Percentiles rank a stretch among this genome's conserved stretches.
These are phyloP conservation scores for Volucella inflata DNA, from an alignment of 2,888 invertebrate species.

Conservation along the genomic window DNA sequence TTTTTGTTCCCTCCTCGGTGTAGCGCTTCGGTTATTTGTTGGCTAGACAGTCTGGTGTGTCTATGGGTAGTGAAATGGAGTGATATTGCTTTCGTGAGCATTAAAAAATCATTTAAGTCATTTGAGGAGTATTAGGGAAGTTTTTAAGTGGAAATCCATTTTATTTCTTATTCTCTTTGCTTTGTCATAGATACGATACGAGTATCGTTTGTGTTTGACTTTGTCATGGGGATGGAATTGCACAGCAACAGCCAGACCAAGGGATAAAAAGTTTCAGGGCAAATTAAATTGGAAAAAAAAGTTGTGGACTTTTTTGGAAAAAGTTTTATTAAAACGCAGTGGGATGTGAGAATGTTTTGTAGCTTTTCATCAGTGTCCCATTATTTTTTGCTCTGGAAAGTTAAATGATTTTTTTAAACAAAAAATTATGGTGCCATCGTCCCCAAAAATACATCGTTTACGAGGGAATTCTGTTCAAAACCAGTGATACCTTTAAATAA, in stretches of 20 bases:
- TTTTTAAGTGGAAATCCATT: conserved; percentile 66
- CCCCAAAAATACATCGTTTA: no score
- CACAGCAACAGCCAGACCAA: no score
- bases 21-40: conserved; percentile 33
- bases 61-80: conserved; percentile 28
- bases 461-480: no score
- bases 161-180: conserved; percentile 16
- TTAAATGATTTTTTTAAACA: no score
- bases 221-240: neutral
- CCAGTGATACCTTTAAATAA: no score
- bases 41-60: conserved; percentile 70
- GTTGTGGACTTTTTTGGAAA: no score
- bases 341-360: no score
- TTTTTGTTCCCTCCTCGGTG: neutral
- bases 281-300: conserved; percentile 4
- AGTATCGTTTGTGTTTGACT: neutral
- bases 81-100: conserved; percentile 22
- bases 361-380: no score
- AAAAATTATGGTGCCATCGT: no score
- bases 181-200: conserved; percentile 25
- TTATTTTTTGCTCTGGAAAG: no score
- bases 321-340: no score
- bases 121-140: conserved; percentile 63
- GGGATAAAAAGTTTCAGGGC: neutral
- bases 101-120: conserved; percentile 73